phyloP scores from a whole-genome alignment of 2,113 vertebrate species.

The Ailuropoda melanoleuca region DNA sequence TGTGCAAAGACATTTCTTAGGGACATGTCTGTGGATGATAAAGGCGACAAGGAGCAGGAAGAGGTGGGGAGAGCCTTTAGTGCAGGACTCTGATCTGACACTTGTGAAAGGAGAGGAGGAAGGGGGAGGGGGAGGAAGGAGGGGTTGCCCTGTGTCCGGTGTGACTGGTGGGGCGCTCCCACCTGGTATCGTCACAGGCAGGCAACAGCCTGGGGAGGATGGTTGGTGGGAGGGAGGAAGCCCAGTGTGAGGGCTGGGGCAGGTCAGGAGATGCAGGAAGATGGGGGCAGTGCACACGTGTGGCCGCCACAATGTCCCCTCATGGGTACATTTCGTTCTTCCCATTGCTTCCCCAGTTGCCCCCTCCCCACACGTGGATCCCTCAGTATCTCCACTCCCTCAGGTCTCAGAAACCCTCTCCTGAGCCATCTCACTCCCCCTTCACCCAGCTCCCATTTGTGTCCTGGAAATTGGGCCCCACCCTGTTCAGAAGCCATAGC shows the following conservation, averaged over 20 bases:
- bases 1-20: background rate
- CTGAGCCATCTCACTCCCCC: background rate
- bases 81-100: no score
- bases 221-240: background rate
- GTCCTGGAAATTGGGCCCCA: background rate
- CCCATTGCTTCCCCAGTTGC: background rate
- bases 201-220: background rate
- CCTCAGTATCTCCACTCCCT: background rate
- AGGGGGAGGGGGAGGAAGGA: background rate
- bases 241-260: background rate
- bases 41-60: background rate
- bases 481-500: no score
- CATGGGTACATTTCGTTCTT: no score
- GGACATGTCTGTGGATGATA: no score
- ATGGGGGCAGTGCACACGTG: fast-evolving
- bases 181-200: fast-evolving
- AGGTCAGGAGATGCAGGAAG: background rate
- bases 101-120: background rate
- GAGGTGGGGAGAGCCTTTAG: background rate
- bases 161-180: no score
- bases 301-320: no score
- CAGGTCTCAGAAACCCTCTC: background rate
- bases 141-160: background rate
- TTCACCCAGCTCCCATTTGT: no score
- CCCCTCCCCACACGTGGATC: background rate